Evolutionary conservation across 1,140 invertebrate genomes (phyloP).

Genomic region (Lordiphosa collinella): DNA sequence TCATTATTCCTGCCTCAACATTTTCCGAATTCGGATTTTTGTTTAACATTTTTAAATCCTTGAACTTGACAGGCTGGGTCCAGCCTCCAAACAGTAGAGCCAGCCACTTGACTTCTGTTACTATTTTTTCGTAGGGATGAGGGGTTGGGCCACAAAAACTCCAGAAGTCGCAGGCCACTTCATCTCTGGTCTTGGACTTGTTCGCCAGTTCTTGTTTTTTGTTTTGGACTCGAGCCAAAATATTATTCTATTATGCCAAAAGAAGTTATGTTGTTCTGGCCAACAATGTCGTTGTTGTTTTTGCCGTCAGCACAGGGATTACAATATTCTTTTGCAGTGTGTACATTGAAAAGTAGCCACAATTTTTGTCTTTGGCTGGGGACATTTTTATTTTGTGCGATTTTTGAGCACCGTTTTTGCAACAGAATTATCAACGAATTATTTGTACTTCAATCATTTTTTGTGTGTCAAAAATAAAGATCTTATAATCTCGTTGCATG

Average conservation of each 20-base stretch:
- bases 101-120: constrained; percentile 41
- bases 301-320: constrained; percentile 33
- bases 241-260: constrained; percentile 60
- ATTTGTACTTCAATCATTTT: no score
- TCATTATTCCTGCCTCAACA: constrained; percentile 14
- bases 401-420: background rate
- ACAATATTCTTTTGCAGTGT: constrained; percentile 22
- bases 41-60: constrained; percentile 53
- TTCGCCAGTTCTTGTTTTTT: constrained; percentile 6
- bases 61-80: constrained; percentile 49
- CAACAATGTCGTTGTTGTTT: constrained; percentile 3
- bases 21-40: constrained; percentile 29
- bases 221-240: constrained; percentile 45
- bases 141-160: constrained; percentile 39
- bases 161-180: constrained; percentile 39
- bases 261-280: constrained; percentile 38
- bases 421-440: no score
- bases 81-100: background rate
- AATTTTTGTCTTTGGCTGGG: constrained; percentile 22
- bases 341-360: constrained; percentile 43
- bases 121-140: constrained; percentile 20
- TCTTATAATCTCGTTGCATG: no score
- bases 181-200: constrained; percentile 28
- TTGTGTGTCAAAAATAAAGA: no score
- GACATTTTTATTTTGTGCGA: constrained; percentile 10